Evolutionary conservation across 2,888 invertebrate genomes (phyloP), one percentile per base, ranked within the genome.

Genomic region (Cryptophagus acutangulus): DNA sequence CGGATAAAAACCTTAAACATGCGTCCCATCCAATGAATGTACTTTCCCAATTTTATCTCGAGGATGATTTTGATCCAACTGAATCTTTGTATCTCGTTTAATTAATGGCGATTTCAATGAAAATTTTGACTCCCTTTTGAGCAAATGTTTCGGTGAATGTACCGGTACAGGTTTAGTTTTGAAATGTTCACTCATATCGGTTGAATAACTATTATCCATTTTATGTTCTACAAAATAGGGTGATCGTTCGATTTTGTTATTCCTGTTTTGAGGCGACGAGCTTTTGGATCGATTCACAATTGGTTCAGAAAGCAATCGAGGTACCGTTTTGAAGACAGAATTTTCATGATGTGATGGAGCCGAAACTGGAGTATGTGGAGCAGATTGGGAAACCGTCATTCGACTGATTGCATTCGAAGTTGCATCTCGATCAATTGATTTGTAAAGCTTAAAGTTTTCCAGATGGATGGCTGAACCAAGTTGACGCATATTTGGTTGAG

Each of bases 401-500:
- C 59, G 57, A 17, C 55, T 59, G 8, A 63, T 51, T 13, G 55
- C 57, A 29, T 51, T 61, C 2, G 52, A 58, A n/a, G 61, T 56
- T 3, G 55, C 50, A 36, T 69, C 66, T 34, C 60, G 58, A 28
- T 68, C 68, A 12, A 65, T 63, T 1, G 64, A 64, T 46, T 66
- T 68, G 44, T 59, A 54, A 2, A 62, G 57, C 48, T 63, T 67
- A 43, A 61, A 58, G 40, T 58, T 62, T 33, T 69, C 67, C 16
- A 66, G 45, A 37, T 66, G 62, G 6, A 48, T 61, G n/a, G 61
- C 65, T 1, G 68, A 69, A 16, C 65, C 66, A 8, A 71, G 48
- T 41, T 71, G 70, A 14, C 69, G 51, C 66, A 70, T 70, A 35
- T 69, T 68, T 3, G 69, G 69, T 51, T 70, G 69, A 5, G 70